Evolutionary conservation across 92 coral and sea anemone genomes (phyloP), one percentile per base, ranked within the genome.

Genomic region (Siderastrea siderea): DNA sequence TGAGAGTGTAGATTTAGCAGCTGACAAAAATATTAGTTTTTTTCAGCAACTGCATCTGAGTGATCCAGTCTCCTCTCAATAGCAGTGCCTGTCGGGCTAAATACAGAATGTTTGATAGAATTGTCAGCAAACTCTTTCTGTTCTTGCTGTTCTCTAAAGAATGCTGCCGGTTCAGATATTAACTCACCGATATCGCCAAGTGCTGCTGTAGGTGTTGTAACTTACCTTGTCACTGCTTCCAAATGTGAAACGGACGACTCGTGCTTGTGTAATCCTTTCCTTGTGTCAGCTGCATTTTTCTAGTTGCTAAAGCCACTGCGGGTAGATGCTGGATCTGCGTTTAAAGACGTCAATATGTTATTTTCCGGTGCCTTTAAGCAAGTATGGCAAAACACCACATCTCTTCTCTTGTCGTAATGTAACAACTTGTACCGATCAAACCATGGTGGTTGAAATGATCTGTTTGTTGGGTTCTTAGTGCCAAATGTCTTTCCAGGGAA

Each of bases 51-150:
- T 69, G 85, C 68, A 54, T 89, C 89, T 26, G 38, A 13, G 63
- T 70, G 55, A 84, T 85, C 82, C 93, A 85, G 75, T 79, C 84
- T 53, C 78, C 93, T 66, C 90, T 84, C 47, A 84, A 59, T 9
- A 81, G 90, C 78, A 84, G 68, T 19, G 82, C 82, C 46, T 90
- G 87, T 79, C 90, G 10, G 9, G 93, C 93, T 52, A 85, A 86
- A 81, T 79, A 90, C 64, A 66, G 62, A 55, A 91, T 66, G 74
- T 87, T 87, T 60, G 94, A 91, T 49, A 87, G 75, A 65, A 91
- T 86, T 63, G 79, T 82, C 17, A 91, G 84, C 71, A 91, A 71
- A 74, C 86, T 86, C 51, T 80, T 87, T 57, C 90, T 68, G 63
- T 48, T 86, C 50, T 87, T 79, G 55, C 58, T 54, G 86, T 72